Conservation (phyloP, 1,140 invertebrate genomes). For the Andricus grossulariae region DNA sequence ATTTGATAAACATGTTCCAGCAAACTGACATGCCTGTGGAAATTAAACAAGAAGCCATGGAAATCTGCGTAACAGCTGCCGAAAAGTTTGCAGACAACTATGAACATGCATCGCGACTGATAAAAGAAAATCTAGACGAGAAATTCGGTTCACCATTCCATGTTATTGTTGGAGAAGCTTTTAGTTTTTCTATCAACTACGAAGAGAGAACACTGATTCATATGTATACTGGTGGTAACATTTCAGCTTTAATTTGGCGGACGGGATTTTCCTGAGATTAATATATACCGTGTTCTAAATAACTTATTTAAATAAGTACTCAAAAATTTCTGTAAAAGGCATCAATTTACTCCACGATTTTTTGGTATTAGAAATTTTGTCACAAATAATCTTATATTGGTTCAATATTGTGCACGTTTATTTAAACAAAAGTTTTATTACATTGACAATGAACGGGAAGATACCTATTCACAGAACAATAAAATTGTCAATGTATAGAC, state of each 20-base stretch:
- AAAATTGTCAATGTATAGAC: too few relatives aligned
- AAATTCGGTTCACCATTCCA: constrained; percentile 97
- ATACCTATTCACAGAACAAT: too few relatives aligned
- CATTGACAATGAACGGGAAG: too few relatives aligned
- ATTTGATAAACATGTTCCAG: constrained; percentile 71
- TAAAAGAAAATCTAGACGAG: constrained; percentile 97
- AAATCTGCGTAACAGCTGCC: constrained; percentile 93
- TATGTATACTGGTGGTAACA: constrained; percentile 95
- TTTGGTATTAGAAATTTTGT: too few relatives aligned
- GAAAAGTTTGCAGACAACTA: constrained; percentile 91
- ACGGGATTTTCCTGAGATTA: constrained; percentile 49
- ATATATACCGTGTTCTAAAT: background rate
- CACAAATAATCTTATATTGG: too few relatives aligned
- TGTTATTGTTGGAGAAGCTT: constrained; percentile 95
- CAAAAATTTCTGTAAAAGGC: too few relatives aligned
- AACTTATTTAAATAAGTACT: too few relatives aligned
- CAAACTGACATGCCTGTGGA: constrained; percentile 95
- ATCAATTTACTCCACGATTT: too few relatives aligned
- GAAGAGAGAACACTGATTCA: constrained; percentile 95
- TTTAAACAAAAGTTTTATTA: too few relatives aligned
- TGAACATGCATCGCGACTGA: constrained; percentile 87
- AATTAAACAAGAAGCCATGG: constrained; percentile 92
- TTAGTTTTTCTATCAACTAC: constrained; percentile 95
- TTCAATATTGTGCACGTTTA: too few relatives aligned
- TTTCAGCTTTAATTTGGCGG: constrained; percentile 96